Conservation (phyloP, 2,797 vertebrate genomes). For the Bovichtus diacanthus region DNA sequence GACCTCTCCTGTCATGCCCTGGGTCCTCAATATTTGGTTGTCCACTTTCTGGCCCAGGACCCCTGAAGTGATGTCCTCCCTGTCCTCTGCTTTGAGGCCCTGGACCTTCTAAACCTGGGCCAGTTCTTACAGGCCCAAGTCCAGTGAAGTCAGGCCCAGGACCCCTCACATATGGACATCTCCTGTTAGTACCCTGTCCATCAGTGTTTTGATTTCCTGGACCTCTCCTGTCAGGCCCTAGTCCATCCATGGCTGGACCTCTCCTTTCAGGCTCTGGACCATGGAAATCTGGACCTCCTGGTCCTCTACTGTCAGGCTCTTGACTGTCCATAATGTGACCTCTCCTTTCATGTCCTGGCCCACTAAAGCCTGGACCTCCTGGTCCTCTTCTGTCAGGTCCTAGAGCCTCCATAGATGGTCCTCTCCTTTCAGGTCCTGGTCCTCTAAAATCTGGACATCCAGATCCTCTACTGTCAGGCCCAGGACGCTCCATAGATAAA, state of each 20-base stretch:
- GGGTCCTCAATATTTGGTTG: conserved; percentile 30
- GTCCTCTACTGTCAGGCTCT: conserved; percentile 20
- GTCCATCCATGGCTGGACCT: neutral
- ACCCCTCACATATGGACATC: conserved; percentile 23
- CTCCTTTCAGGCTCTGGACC: neutral
- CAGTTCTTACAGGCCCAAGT: conserved; percentile 34
- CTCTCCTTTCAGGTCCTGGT: conserved; percentile 18
- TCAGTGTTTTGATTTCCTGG: conserved; percentile 23
- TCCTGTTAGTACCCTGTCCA: conserved; percentile 28
- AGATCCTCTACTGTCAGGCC: conserved; percentile 20
- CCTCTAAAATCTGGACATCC: conserved; percentile 11
- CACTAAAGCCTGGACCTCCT: conserved; percentile 13
- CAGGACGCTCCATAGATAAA: neutral
- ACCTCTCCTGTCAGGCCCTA: conserved; percentile 31
- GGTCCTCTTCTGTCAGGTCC: conserved; percentile 22
- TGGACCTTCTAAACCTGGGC: conserved; percentile 19
- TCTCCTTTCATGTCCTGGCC: conserved; percentile 16
- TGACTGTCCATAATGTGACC: conserved; percentile 6
- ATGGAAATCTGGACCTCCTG: conserved; percentile 8
- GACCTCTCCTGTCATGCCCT: conserved; percentile 22
- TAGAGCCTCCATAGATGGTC: conserved; percentile 1
- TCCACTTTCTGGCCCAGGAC: conserved; percentile 27
- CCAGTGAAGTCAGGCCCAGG: conserved; percentile 16
- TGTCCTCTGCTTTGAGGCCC: conserved; percentile 23
- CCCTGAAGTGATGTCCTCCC: conserved; percentile 28